Evolutionary conservation across 2,888 invertebrate species (phyloP), one percentile per base, ranked within the genome.

Genomic region (Phyllotreta striolata): DNA sequence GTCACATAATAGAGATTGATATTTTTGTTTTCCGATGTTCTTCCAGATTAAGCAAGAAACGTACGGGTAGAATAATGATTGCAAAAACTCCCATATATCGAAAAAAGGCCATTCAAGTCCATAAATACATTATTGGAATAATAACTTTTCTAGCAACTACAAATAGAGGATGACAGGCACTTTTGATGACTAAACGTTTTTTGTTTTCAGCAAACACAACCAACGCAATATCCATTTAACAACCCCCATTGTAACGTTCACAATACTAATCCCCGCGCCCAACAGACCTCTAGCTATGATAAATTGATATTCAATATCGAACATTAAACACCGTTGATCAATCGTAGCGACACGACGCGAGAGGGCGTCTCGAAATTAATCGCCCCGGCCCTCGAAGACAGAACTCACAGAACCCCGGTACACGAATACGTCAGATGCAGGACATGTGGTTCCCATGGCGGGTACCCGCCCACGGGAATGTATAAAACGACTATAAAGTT

Each of bases 381-480:
- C 64, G 66, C 61, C 24, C 24, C 35, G 58, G 51, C 58, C 52
- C 43, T 44, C 52, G 59, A 37, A 60, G 62, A 66, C 52, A 64
- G 63, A 66, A 65, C 24, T 24, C 24, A 24, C 24, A 24, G 24
- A 24, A 24, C 24, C 66, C 65, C 64, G 47, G 52, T 62, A 57
- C 63, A 75, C 76, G 74, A 76, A 76, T 76, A 74, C 73, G 76
- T 75, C 76, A 72, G 72, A 71, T 68, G 68, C 74, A 76, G 73
- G 74, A 71, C 75, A 73, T 74, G 75, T 72, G 73, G 74, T 76
- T 76, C 76, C 72, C 75, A 71, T 75, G 73, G 73, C 73, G 73
- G 72, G 72, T 74, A 74, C 70, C 67, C 72, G 73, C 73, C 73
- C 67, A 73, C 73, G 67, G 67, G 61, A 62, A 67, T 66, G 68